A percentile compares a stretch with the other conserved stretches of the same genome.
These are phyloP conservation scores for Hipparchia semele DNA, from an alignment of 2,888 invertebrate genomes.

Conservation along the genomic window DNA sequence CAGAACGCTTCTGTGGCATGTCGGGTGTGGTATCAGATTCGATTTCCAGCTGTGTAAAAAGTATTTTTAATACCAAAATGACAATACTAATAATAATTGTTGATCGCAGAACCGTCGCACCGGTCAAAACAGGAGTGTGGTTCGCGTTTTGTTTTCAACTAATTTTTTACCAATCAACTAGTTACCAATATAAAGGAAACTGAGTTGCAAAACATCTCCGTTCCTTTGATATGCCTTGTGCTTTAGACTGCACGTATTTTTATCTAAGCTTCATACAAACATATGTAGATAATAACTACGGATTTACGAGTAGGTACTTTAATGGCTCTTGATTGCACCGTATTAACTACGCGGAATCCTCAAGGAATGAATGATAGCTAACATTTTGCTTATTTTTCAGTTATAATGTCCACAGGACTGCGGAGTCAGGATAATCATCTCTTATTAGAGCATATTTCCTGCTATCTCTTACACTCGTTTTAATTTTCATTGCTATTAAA, in stretches of 20 bases:
- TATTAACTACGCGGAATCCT: background rate
- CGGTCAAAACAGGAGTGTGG: no score
- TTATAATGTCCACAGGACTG: background rate
- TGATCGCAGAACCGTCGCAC: no score
- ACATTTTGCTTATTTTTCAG: constrained; percentile 9
- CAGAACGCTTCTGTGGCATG: background rate
- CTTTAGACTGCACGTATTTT: background rate
- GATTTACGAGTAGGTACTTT: background rate
- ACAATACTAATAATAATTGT: background rate
- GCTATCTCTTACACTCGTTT: constrained; percentile 30
- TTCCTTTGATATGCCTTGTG: no score
- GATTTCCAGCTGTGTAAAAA: background rate
- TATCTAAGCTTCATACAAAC: background rate
- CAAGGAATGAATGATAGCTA: constrained; percentile 5
- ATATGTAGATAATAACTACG: background rate
- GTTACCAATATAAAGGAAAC: no score
- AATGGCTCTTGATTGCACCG: background rate
- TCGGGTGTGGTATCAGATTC: no score
- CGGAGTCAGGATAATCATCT: constrained; percentile 8
- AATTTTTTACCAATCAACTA: no score
- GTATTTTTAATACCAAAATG: background rate
- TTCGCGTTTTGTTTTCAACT: no score
- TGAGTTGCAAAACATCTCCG: no score
- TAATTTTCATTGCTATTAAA: constrained; percentile 33
- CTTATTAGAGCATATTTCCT: constrained; percentile 28